A percentile compares a stretch with the other conserved stretches of the same genome.
phyloP scores from a whole-genome alignment of 2,113 vertebrate genomes.

The Alectura lathami region DNA sequence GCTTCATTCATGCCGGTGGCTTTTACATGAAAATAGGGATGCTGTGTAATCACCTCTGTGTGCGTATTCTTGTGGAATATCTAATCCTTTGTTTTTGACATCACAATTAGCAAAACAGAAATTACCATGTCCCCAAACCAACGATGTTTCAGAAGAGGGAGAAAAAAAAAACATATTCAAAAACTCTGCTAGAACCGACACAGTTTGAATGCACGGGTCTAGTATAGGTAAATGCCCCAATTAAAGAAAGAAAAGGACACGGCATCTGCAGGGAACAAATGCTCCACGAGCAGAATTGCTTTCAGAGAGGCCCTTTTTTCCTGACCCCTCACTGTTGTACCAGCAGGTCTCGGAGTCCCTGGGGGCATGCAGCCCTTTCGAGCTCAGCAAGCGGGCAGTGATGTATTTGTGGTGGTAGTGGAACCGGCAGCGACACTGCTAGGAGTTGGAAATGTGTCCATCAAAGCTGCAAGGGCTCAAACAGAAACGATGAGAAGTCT shows the following conservation, averaged over 20 bases:
- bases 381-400: background rate
- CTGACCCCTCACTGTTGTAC: background rate
- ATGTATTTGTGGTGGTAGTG: background rate
- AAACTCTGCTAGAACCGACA: background rate
- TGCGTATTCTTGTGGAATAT: background rate
- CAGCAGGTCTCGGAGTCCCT: background rate
- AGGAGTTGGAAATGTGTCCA: background rate
- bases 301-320: rapidly evolving
- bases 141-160: background rate
- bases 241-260: background rate
- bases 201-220: background rate
- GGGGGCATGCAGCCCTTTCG: rapidly evolving
- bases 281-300: background rate
- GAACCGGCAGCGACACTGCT: background rate
- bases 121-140: background rate
- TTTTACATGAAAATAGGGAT: background rate
- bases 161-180: background rate
- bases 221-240: background rate
- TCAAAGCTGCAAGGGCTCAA: background rate
- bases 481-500: background rate
- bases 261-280: background rate
- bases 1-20: background rate
- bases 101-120: background rate
- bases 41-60: background rate
- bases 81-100: conserved; percentile 11